Evolutionary conservation across 2,888 invertebrate genomes (phyloP).

Genomic region (Drosophila atripex): DNA sequence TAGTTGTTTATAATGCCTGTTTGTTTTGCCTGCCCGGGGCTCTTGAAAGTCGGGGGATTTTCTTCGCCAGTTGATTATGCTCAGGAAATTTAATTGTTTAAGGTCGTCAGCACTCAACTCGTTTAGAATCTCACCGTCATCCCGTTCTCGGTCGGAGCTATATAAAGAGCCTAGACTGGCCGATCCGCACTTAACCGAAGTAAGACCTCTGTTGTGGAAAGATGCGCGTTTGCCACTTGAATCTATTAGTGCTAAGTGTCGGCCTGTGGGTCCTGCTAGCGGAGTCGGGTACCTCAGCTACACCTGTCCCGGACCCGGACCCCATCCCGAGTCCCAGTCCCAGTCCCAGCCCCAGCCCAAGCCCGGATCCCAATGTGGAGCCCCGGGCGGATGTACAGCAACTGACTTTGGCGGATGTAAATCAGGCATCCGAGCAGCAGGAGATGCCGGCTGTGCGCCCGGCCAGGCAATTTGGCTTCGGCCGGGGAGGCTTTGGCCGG

Average conservation of each 20-base stretch:
- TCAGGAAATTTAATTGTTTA: constrained; percentile 72
- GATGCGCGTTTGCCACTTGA: constrained; percentile 60
- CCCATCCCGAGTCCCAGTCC: background rate
- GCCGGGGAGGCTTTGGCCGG: constrained; percentile 44
- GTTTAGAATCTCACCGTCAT: constrained; percentile 57
- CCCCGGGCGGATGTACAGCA: constrained; percentile 63
- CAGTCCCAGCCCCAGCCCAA: background rate
- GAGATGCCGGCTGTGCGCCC: constrained; percentile 62
- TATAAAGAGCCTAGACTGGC: constrained; percentile 55
- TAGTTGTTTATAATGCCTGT: constrained; percentile 21
- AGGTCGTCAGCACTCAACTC: constrained; percentile 66
- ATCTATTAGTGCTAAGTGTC: constrained; percentile 72
- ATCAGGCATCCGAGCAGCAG: constrained; percentile 65
- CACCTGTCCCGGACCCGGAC: constrained; percentile 13
- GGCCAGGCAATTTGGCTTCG: constrained; percentile 64
- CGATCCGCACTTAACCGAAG: constrained; percentile 25
- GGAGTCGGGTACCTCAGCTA: constrained; percentile 14
- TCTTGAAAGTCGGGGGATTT: constrained; percentile 55
- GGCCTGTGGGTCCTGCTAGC: constrained; percentile 46
- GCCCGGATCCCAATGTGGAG: constrained; percentile 8
- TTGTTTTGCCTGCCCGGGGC: constrained; percentile 35
- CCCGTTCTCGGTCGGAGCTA: constrained; percentile 9
- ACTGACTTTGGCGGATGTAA: constrained; percentile 72
- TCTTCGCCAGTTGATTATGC: constrained; percentile 70
- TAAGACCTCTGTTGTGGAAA: constrained; percentile 32